Evolutionary conservation across 1,140 invertebrate genomes (phyloP).

Genomic region (Caenorhabditis brenneri): DNA sequence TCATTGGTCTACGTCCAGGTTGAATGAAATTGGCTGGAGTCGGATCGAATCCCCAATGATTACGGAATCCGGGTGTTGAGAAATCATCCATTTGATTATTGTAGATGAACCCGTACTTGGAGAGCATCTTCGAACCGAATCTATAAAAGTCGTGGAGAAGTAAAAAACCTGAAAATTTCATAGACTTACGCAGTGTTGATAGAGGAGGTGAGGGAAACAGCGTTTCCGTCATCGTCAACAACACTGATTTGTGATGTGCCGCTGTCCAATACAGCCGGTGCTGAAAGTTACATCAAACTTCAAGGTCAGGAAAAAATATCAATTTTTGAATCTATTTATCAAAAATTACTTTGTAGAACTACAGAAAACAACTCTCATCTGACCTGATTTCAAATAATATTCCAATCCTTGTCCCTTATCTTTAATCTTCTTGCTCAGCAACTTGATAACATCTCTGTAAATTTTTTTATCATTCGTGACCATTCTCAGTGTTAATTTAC

Average conservation of each 20-base stretch:
- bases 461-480: not conserved
- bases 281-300: too few relatives aligned
- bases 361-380: not conserved
- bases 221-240: slow-evolving; percentile 83
- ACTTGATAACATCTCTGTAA: slow-evolving; percentile 39
- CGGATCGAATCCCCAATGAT: slow-evolving; percentile 80
- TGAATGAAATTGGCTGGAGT: slow-evolving; percentile 80
- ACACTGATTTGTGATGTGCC: slow-evolving; percentile 89
- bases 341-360: too few relatives aligned
- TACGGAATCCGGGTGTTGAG: slow-evolving; percentile 79
- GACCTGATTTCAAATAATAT: not conserved
- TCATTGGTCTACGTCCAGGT: slow-evolving; percentile 82
- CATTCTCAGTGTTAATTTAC: too few relatives aligned
- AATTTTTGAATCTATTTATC: too few relatives aligned
- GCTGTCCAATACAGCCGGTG: slow-evolving; percentile 39
- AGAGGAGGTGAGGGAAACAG: slow-evolving; percentile 86
- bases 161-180: not conserved
- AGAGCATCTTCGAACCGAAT: slow-evolving; percentile 80
- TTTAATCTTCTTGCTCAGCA: slow-evolving; percentile 37
- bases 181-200: slow-evolving; percentile 79
- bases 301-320: too few relatives aligned
- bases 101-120: slow-evolving; percentile 85
- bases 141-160: slow-evolving; percentile 72
- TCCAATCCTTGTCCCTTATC: slow-evolving; percentile 25
- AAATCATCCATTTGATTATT: slow-evolving; percentile 97